Conservation (phyloP, 2,113 vertebrate genomes). For the Sminthopsis crassicaudata region DNA sequence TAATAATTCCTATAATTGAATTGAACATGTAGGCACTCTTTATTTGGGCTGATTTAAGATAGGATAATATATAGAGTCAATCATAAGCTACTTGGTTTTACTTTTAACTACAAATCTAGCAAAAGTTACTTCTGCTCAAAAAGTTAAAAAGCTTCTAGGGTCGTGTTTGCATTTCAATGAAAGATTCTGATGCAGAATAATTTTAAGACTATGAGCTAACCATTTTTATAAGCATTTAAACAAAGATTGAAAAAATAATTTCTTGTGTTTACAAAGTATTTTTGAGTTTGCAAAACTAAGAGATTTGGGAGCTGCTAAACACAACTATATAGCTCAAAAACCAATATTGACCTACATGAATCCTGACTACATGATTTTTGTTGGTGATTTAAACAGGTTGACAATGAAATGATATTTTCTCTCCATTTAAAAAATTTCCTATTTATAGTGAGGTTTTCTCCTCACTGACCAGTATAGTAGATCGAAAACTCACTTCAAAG, state of each 20-base stretch:
- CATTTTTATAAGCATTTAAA: background rate
- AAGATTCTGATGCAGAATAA: background rate
- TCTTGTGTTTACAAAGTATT: background rate
- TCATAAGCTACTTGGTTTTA: slow-evolving; percentile 29
- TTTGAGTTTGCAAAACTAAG: background rate
- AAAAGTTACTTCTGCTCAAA: slow-evolving; percentile 46
- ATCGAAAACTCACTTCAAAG: background rate
- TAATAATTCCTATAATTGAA: slow-evolving; percentile 36
- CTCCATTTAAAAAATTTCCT: background rate
- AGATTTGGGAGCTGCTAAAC: background rate
- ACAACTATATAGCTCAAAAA: background rate
- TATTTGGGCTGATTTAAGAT: slow-evolving; percentile 46
- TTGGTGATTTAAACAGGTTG: background rate
- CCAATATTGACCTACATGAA: background rate
- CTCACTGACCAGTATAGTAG: background rate
- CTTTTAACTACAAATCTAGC: slow-evolving; percentile 43
- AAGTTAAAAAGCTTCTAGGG: slow-evolving; percentile 18
- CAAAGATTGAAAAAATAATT: background rate
- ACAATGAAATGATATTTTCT: background rate
- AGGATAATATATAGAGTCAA: background rate
- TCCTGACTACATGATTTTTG: background rate
- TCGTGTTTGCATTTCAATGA: background rate
- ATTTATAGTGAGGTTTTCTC: background rate
- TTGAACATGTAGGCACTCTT: slow-evolving; percentile 35
- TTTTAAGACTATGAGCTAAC: slow-evolving; percentile 7